These are phyloP conservation scores for Noturus placidus DNA, from an alignment of 2,113 vertebrate species.

Conservation along the genomic window DNA sequence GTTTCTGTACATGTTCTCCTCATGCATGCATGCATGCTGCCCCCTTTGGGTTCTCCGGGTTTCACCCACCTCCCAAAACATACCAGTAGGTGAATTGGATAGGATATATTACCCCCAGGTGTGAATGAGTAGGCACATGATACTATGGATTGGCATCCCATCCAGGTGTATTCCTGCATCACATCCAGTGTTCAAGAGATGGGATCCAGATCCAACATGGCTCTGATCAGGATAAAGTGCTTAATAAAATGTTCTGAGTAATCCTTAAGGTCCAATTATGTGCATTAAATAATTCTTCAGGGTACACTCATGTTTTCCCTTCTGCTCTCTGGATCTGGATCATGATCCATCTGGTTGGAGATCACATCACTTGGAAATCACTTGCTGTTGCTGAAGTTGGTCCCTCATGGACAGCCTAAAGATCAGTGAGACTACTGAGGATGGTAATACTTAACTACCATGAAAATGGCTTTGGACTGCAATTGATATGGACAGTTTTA, in stretches of 20 bases:
- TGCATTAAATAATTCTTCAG: neutral
- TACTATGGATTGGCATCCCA: neutral
- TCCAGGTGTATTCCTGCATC: neutral
- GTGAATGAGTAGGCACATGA: neutral
- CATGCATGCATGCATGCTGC: neutral
- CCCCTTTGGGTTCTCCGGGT: neutral
- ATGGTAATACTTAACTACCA: too few relatives aligned
- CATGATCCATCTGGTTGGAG: too few relatives aligned
- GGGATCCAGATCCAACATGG: neutral
- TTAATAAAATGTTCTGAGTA: neutral
- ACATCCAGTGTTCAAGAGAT: neutral
- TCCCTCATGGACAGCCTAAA: too few relatives aligned
- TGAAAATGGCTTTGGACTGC: too few relatives aligned
- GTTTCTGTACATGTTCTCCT: neutral
- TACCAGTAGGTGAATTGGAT: neutral
- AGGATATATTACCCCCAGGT: neutral
- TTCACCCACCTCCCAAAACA: neutral
- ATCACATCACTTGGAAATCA: too few relatives aligned
- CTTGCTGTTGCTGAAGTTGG: too few relatives aligned
- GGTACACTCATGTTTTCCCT: neutral
- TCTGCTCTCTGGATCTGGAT: too few relatives aligned
- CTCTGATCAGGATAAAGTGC: neutral
- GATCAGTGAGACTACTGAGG: too few relatives aligned
- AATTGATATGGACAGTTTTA: too few relatives aligned
- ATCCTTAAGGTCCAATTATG: neutral